Percentiles rank a stretch among this genome's conserved stretches.
Evolutionary conservation across 2,888 invertebrate species (phyloP).

Genomic region (Pristionchus entomophagus): DNA sequence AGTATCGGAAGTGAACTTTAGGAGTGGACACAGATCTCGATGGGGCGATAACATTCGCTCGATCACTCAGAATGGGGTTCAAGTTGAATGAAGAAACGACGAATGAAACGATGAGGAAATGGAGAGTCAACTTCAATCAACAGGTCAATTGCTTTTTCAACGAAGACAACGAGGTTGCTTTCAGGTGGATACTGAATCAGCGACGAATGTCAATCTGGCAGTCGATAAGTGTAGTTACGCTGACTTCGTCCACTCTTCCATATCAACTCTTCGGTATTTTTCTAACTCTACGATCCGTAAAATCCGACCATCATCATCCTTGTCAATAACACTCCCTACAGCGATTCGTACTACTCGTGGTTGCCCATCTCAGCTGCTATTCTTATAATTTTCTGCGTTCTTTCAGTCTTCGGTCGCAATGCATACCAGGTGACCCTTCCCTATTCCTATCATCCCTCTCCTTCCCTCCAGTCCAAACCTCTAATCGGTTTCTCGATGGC

Average conservation of each 20-base stretch:
- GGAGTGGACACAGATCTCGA: slow-evolving; percentile 68
- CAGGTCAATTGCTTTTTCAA: slow-evolving; percentile 51
- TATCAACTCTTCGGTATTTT: slow-evolving; percentile 40
- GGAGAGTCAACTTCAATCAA: slow-evolving; percentile 64
- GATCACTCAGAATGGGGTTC: slow-evolving; percentile 65
- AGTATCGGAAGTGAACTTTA: no score
- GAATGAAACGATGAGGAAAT: slow-evolving; percentile 57
- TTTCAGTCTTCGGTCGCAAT: slow-evolving; percentile 59
- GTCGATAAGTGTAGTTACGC: slow-evolving; percentile 30
- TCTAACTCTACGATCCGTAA: no score
- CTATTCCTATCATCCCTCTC: not conserved
- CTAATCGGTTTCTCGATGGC: slow-evolving; percentile 63
- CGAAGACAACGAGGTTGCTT: not conserved
- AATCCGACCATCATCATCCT: not conserved
- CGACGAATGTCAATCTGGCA: not conserved
- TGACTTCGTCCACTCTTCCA: slow-evolving; percentile 22
- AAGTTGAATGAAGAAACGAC: slow-evolving; percentile 61
- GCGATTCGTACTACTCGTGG: slow-evolving; percentile 54
- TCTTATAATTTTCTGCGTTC: slow-evolving; percentile 59
- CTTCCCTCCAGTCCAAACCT: slow-evolving; percentile 61
- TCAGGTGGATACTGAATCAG: slow-evolving; percentile 41
- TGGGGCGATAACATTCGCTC: slow-evolving; percentile 66
- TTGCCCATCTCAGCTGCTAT: slow-evolving; percentile 56
- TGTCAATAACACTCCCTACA: slow-evolving; percentile 26
- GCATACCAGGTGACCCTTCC: slow-evolving; percentile 63